These are phyloP conservation scores for Eupithecia tripunctaria DNA, from an alignment of 2,888 invertebrate genomes.

Conservation along the genomic window DNA sequence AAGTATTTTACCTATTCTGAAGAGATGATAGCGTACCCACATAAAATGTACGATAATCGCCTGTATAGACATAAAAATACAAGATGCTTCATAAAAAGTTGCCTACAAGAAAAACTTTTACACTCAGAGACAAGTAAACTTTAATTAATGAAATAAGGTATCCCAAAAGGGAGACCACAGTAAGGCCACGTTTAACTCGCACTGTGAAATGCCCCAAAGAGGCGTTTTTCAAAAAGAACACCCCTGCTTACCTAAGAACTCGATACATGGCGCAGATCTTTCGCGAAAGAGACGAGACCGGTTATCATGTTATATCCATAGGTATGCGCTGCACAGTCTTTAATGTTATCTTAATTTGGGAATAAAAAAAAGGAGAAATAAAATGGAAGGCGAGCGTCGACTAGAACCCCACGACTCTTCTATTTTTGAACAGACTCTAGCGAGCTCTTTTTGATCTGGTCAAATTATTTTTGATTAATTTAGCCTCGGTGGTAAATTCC, in stretches of 20 bases:
- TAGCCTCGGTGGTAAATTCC: neutral
- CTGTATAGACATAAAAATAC: neutral
- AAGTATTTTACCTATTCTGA: neutral
- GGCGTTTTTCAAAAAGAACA: neutral
- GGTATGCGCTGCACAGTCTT: neutral
- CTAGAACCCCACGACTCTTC: too few species aligned
- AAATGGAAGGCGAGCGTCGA: too few species aligned
- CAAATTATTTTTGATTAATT: neutral
- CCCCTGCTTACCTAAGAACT: neutral
- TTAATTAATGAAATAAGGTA: neutral
- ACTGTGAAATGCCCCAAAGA: neutral
- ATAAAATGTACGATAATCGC: neutral
- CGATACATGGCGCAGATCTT: neutral
- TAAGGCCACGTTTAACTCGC: slow-evolving; percentile 3
- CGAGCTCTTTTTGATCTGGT: neutral
- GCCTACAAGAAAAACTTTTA: neutral
- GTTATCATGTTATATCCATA: neutral
- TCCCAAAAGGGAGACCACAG: neutral
- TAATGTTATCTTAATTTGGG: neutral
- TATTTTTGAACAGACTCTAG: too few species aligned
- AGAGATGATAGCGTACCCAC: neutral
- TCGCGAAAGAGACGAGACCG: neutral
- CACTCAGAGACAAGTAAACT: neutral
- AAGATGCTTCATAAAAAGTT: neutral
- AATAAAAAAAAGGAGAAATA: too few species aligned